Base-by-base conservation (phyloP, 2,113 vertebrate species). In the Psammodynastes pulverulentus region DNA sequence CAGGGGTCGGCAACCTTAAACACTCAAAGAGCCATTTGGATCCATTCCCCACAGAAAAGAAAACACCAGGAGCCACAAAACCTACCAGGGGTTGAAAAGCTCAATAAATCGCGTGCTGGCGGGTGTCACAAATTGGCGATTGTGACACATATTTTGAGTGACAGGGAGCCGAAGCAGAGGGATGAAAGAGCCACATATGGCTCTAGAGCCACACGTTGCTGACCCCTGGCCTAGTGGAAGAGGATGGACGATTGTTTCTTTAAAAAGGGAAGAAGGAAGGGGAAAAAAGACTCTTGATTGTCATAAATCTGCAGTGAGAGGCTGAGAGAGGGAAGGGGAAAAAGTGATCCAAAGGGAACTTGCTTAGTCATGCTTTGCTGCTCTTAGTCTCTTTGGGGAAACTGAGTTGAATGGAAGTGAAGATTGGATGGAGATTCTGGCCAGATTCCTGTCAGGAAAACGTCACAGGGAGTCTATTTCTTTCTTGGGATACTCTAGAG, bases 361-460 rank as follows among this genome's bases (percentile, higher is more conserved):
- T 96, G 94, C 95, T 93, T 89, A 91, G 92, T 62, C 91, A 88
- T 94, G 89, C 86, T 86, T 0, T 19, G 39, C 84, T 92, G 53
- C 90, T 89, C 91, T 95, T 92, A 84, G 89, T 93, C 23, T 94
- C 10, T 95, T 95, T 93, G 92, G 96, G 89, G 13, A 24, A 94
- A 92, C 48, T 9, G 23, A 51, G 95, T 93, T n/a, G 51, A 90
- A 87, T 90, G 93, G 94, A 95, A 92, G 87, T 15, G 95, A 93
- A 94, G 90, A 8, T 87, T 92, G 48, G 91, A 19, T 93, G 86
- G 93, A 95, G 96, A 96, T 94, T 3, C 90, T 91, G 91, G 45
- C 3, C 84, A 58, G 92, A 91, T 94, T 95, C 85, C 91, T 88
- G 86, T n/a, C 90, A 90, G 92, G 90, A 92, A 93, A 91, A 86